Evolutionary conservation across 2,797 vertebrate genomes (phyloP), one percentile per base, ranked within the genome.

Genomic region (Chaetodon trifasciatus): DNA sequence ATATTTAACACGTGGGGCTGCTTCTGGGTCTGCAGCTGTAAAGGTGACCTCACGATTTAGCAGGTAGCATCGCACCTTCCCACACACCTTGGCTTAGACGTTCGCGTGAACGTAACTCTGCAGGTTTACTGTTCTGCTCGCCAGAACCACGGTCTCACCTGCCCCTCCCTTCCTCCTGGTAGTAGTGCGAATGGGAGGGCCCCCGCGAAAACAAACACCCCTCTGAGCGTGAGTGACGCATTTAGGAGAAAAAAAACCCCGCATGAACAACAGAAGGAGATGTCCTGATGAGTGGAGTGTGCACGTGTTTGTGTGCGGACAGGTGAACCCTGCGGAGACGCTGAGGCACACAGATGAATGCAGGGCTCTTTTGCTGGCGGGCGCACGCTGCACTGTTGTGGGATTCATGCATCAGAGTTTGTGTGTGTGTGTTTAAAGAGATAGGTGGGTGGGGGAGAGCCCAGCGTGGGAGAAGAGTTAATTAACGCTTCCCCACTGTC

Each of bases 401-500:
- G 73, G 84, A 86, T 81, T 74, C 39, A 46, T 42, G 79, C 72
- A 49, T 81, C 56, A 2, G 49, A 72, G 64, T 80, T 72, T 74
- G 13, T 69, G 74, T 78, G 81, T 88, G 83, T 88, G 84, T 90
- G 82, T 92, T 88, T 87, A 79, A 85, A 91, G 85, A 78, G 77
- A 87, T 70, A 74, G 87, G 79, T 78, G 81, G 80, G 86, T 78
- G 81, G 80, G 86, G 89, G 92, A 87, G 66, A 55, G 73, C 93
- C 75, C 94, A 90, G 90, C 75, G 52, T 92, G 95, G 79, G 91
- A 93, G 89, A 93, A 61, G 82, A 93, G 92, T 95, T 96, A 95
- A 95, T 96, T 95, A 96, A 94, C 79, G 81, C 88, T 92, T 87
- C 85, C 91, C 88, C 79, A 85, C 91, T 85, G 91, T 90, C 90